Base-by-base conservation (phyloP, 2,113 vertebrate species). In the Coturnix japonica region DNA sequence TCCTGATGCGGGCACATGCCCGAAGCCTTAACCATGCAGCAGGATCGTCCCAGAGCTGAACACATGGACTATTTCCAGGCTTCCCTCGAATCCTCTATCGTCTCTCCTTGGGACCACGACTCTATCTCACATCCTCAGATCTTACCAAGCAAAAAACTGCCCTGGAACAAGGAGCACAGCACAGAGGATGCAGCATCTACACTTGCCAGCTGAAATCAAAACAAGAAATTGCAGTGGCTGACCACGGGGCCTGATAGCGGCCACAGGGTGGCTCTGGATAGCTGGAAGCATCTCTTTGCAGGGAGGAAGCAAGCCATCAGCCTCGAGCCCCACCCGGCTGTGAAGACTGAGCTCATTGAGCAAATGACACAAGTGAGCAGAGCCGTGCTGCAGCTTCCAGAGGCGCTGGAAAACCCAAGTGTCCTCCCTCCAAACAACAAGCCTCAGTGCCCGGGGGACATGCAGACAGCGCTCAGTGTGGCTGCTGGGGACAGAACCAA, bases 1-100 rank as follows among this genome's bases (percentile, higher is more conserved):
- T 64, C 72, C 65, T 21, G 30, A 22, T 11, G 20, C 16, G 33
- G 26, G 44, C 21, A 86, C 0, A 2, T 0, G 0, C 37, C 54
- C 53, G 2, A 81, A 53, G 4, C 53, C n/a, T 13, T 18, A 39
- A 49, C 19, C 37, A 51, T 2, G 25, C 33, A 66, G 33, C 23
- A 49, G 23, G 33, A 67, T 0, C 25, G 25, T 4, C 31, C 37
- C 46, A 44, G 19, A 73, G 43, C 30, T 70, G 43, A 13, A 74
- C 1, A 3, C 19, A 30, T 0, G 73, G 46, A 26, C 4, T 67
- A 25, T 63, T 89, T 67, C 70, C 5, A 74, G 31, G 70, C 41
- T 75, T 87, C 69, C 71, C 43, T 79, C 59, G 56, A 92, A 95
- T 26, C 37, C 76, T 47, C 31, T 37, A n/a, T n/a, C n/a, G n/a